Base-by-base conservation (phyloP, 2,113 vertebrate genomes). In the Cairina moschata region DNA sequence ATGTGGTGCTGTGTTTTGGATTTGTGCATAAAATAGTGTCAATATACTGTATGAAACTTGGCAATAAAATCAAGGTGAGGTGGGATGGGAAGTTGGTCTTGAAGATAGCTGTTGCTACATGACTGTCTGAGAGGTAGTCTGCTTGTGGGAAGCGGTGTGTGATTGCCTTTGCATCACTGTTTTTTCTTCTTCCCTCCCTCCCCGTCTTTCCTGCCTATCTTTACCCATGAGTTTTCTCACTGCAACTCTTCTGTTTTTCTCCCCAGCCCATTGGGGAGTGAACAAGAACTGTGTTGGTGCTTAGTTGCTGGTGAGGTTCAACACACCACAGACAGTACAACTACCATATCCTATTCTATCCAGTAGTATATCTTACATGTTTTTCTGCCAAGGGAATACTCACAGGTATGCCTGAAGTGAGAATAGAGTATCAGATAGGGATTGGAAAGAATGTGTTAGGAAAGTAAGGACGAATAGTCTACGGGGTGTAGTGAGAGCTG, bases 191-290 rank as follows among this genome's bases (percentile, higher is more conserved):
- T 40, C 29, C 8, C 8, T 8, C 26, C 25, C 25, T 3, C 46
- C 44, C 44, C 16, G 7, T 38, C 60, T 62, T 62, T 62, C 23
- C 34, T 13, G 26, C 25, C 36, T 40, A 28, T 63, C 36, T 63
- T 40, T 16, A 40, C 60, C 60, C 36, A 18, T 40, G 36, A 28
- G 36, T 40, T 63, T 63, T 63, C 36, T 38, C 36, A 63, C 36
- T 62, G 38, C 23, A 38, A 11, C 25, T 63, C 38, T 63, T 63
- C 34, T 28, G 23, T 34, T 63, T 63, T 25, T 38, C 15, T 63
- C 60, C 11, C 34, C 15, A 26, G 25, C 34, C 23, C 60, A 34
- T 7, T 23, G 36, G 4, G 0, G 0, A 67, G 40, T 32, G 16
- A 76, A 14, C 11, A 29, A 88, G 42, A 32, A 11, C n/a, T 34